Evolutionary conservation across 2,888 invertebrate genomes (phyloP).

Genomic region (Endotricha flammealis): DNA sequence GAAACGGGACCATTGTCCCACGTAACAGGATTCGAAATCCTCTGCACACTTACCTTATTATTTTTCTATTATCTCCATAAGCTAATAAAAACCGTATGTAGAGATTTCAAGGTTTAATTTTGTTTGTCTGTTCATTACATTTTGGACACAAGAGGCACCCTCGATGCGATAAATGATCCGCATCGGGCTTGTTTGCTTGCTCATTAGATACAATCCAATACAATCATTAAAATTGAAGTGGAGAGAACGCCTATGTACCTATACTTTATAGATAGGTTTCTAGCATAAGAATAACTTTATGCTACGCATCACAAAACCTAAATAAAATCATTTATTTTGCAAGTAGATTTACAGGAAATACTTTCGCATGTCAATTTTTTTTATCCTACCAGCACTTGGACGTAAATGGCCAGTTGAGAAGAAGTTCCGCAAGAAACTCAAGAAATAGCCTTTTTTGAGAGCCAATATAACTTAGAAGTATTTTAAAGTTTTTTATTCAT

Average conservation of each 20-base stretch:
- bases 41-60: slow-evolving; percentile 29
- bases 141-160: slow-evolving; percentile 9
- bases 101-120: neutral
- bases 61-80: slow-evolving; percentile 18
- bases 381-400: no score
- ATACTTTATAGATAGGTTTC: no score
- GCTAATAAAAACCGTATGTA: slow-evolving; percentile 15
- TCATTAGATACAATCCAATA: slow-evolving; percentile 15
- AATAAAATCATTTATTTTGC: no score
- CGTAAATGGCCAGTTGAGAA: no score
- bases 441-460: no score
- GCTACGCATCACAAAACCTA: no score
- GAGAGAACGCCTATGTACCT: neutral
- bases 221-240: slow-evolving; percentile 10
- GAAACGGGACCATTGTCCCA: slow-evolving; percentile 32
- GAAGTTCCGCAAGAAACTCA: no score
- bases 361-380: no score
- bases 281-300: no score
- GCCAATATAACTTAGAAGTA: no score
- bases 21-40: slow-evolving; percentile 39
- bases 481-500: no score
- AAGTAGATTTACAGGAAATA: no score
- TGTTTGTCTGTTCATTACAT: neutral
- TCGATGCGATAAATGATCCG: slow-evolving; percentile 21
- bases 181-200: slow-evolving; percentile 16